Conservation (phyloP, 2,797 vertebrate genomes). For the Vultur gryphus region DNA sequence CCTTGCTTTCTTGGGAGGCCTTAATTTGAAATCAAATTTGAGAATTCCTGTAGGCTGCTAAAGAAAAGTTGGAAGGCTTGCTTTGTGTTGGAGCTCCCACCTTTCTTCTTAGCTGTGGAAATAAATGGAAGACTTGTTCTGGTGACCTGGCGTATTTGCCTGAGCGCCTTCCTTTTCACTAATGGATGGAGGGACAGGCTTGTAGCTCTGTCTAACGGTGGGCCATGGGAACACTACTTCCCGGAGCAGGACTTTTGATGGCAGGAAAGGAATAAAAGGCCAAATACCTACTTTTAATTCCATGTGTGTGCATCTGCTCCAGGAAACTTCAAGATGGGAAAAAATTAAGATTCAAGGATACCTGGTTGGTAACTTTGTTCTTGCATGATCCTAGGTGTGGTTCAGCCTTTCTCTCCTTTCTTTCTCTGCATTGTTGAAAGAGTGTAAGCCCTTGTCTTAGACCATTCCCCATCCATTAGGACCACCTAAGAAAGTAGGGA, state of each 20-base stretch:
- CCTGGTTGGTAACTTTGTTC: background rate
- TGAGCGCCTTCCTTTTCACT: background rate
- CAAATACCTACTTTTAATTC: background rate
- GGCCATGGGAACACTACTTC: background rate
- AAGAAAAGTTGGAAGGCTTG: background rate
- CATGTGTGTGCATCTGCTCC: background rate
- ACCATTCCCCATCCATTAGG: background rate
- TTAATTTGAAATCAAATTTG: background rate
- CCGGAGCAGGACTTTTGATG: background rate
- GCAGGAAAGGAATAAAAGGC: background rate
- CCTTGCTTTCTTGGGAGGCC: background rate
- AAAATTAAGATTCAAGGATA: background rate
- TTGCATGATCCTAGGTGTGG: background rate
- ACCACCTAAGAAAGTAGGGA: background rate
- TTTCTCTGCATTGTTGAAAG: background rate
- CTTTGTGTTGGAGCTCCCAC: background rate
- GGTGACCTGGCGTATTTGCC: fast-evolving
- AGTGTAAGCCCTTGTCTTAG: background rate
- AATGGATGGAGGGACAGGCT: background rate
- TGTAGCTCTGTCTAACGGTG: background rate
- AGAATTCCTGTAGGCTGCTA: background rate
- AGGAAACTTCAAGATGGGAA: background rate
- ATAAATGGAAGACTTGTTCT: background rate
- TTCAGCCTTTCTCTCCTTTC: background rate
- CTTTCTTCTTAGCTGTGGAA: background rate